Base-by-base conservation (phyloP, 2,888 invertebrate species). In the Schizaphis graminum region DNA sequence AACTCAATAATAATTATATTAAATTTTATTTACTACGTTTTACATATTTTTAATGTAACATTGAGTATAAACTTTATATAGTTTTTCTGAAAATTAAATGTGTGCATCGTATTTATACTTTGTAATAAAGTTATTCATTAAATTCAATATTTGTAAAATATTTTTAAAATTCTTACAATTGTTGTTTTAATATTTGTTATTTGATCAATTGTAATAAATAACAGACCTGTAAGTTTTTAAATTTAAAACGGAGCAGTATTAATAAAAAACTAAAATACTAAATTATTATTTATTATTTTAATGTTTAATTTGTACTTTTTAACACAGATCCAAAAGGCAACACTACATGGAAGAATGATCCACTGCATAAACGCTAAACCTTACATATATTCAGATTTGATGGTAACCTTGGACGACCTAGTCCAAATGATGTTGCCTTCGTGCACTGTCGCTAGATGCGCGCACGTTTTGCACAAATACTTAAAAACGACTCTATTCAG, bases 321-420 rank as follows among this genome's bases (percentile, higher is more conserved):
- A 44, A 96, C 95, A 61, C 96, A 97, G 97, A 96, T 98, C 89
- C 98, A 98, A 95, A 98, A 98, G 95, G 98, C 98, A 86, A 96
- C 97, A 95, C 97, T 98, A 94, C 98, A 98, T 95, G 97, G 97
- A 95, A 97, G 97, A 95, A 97, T 98, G 97, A 97, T 98, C 95
- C 98, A 98, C 93, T 98, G 98, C 96, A 98, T 98, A 95, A 98
- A 98, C 96, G 97, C 98, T 96, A 98, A 98, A 96, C 98, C 98
- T 35, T 98, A 97, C 96, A 97, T 97, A 95, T 98, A 98, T 96
- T 97, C 97, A 47, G 98, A 98, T 96, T 97, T 98, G 95, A 96
- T 98, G 95, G 98, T 98, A 97, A 98, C 98, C 28, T 96, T 98
- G 95, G 97, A 97, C 13, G 98, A 98, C 96, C 97, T 98, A 95